A percentile compares a stretch with the other conserved stretches of the same genome.
These are phyloP conservation scores for Varanus salvator DNA, from an alignment of 2,113 vertebrate species.

Conservation along the genomic window DNA sequence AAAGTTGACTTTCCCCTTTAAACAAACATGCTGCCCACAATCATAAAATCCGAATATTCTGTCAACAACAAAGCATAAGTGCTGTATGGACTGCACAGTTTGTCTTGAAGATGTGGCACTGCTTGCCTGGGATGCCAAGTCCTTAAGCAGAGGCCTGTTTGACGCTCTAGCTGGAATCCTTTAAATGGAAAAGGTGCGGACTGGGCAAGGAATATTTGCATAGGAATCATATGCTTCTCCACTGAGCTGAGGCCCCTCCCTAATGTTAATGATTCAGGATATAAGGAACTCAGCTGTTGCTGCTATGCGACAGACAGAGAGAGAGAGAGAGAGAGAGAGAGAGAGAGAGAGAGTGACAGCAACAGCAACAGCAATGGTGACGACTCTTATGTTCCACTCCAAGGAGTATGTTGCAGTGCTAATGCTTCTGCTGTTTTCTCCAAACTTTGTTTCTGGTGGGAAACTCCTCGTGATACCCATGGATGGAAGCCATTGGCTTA, in stretches of 20 bases:
- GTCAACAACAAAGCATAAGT: too few relatives aligned
- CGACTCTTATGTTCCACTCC: accelerated
- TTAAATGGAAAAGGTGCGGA: background rate
- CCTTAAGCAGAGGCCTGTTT: background rate
- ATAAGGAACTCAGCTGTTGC: background rate
- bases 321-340: background rate
- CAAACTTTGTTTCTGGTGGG: conserved; percentile 46
- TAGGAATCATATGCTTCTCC: too few relatives aligned
- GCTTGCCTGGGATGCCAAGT: background rate
- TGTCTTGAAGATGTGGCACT: too few relatives aligned
- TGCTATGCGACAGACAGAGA: background rate
- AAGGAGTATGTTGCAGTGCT: accelerated
- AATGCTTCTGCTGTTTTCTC: conserved; percentile 26
- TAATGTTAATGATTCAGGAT: background rate
- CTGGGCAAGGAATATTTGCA: background rate
- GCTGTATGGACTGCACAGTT: too few relatives aligned
- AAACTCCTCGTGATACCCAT: conserved; percentile 85
- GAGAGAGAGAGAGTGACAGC: too few relatives aligned
- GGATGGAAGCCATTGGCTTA: conserved; percentile 92
- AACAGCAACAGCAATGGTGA: background rate
- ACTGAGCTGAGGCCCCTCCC: background rate
- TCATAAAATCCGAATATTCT: too few relatives aligned
- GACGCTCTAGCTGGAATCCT: background rate
- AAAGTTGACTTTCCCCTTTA: too few relatives aligned
- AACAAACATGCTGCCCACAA: too few relatives aligned